Evolutionary conservation across 1,140 invertebrate genomes (phyloP), one percentile per base, ranked within the genome.

Genomic region (Drosophila punjabiensis): DNA sequence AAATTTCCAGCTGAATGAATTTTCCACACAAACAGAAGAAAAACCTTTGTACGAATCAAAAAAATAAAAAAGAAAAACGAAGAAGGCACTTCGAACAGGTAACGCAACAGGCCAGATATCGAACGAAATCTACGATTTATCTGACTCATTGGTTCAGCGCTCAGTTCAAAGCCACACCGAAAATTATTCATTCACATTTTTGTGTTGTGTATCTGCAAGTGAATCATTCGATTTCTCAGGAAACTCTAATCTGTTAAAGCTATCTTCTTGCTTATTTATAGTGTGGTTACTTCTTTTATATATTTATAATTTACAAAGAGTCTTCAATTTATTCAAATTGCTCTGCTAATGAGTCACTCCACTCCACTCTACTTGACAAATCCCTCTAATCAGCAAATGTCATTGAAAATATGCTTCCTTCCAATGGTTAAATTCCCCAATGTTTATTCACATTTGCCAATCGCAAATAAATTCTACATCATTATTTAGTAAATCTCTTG

Each of bases 401-500:
- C 52, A 13, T 14, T 7, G 32, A 28, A 68, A 53, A 55, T 35
- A 70, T 69, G 20, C 35, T 43, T 35, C 20, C 18, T 4, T n/a
- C n/a, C n/a, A n/a, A 39, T 37, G 48, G 24, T 41, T 20, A 70
- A 70, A 70, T 20, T 53, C 63, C 35, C 20, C 18, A 48, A 41
- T 70, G 67, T 55, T 69, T 70, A 69, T 55, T 70, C 67, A 70
- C 66, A 70, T 70, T 70, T 70, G 30, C 47, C 68, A 74, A 74
- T 74, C 47, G 37, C 70, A 74, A 73, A 74, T 74, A 74, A 74
- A 74, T 74, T 74, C 69, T 60, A 74, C 70, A 74, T 74, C 70
- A 74, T 74, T 74, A 74, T 74, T 62, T 74, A 74, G 70, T 74
- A 74, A 74, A 74, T 74, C 68, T 74, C 70, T 74, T 74, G 70